Percentiles rank a stretch among this genome's conserved stretches.
These are phyloP conservation scores for Polyodon spathula DNA, from an alignment of 2,113 vertebrate genomes.

Conservation along the genomic window DNA sequence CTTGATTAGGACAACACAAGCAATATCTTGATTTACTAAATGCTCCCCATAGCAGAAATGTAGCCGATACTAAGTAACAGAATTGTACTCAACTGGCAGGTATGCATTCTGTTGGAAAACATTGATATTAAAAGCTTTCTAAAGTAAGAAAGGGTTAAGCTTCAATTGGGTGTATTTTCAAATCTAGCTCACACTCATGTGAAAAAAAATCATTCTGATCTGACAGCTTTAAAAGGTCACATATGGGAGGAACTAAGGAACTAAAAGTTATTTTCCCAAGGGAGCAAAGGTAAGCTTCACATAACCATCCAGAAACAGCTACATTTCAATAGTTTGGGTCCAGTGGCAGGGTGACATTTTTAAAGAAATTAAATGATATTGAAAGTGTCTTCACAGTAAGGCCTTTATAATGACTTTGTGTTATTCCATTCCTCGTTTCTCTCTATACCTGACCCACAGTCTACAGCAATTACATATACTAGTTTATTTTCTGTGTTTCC, in stretches of 20 bases:
- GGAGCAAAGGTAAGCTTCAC: not conserved
- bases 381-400: not conserved
- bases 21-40: too few species aligned
- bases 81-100: too few species aligned
- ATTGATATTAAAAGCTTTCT: not conserved
- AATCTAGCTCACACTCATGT: not conserved
- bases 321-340: not conserved
- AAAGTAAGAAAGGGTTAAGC: not conserved
- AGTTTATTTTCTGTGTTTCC: too few species aligned
- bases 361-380: not conserved
- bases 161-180: conserved; percentile 1
- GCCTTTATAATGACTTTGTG: not conserved
- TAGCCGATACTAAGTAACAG: too few species aligned
- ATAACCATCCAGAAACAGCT: not conserved
- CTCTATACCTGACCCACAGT: too few species aligned
- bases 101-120: too few species aligned
- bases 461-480: too few species aligned
- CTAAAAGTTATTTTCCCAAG: not conserved
- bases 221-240: conserved; percentile 1
- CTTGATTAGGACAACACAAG: too few species aligned
- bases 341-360: not conserved
- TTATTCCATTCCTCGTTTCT: too few species aligned
- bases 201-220: conserved; percentile 19
- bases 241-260: not conserved
- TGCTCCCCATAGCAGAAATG: too few species aligned